A percentile compares a stretch with the other conserved stretches of the same genome.
These are phyloP conservation scores for Ischnus inquisitorius DNA, from an alignment of 2,888 invertebrate species.

Conservation along the genomic window DNA sequence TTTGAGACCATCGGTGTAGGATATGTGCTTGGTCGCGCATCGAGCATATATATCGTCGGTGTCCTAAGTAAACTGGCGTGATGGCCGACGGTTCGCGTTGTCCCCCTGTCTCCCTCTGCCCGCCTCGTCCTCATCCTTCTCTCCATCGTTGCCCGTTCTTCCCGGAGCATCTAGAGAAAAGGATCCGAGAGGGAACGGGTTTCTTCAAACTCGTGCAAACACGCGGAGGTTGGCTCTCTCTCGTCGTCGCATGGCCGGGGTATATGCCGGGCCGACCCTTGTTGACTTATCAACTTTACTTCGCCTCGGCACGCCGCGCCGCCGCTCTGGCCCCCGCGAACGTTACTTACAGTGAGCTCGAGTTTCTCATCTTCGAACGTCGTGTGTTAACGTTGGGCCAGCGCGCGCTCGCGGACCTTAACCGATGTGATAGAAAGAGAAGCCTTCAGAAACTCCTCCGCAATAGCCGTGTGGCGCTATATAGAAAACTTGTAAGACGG, in stretches of 20 bases:
- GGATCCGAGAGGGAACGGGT: slow-evolving; percentile 79
- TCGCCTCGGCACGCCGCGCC: slow-evolving; percentile 71
- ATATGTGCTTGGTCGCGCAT: slow-evolving; percentile 47
- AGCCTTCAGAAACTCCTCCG: slow-evolving; percentile 16
- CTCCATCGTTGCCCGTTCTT: slow-evolving; percentile 64
- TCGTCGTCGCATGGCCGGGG: slow-evolving; percentile 53
- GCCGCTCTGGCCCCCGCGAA: slow-evolving; percentile 5
- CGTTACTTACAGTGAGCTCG: slow-evolving; percentile 4
- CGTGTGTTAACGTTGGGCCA: slow-evolving; percentile 1
- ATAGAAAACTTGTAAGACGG: background rate
- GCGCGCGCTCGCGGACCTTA: background rate
- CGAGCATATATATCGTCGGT: slow-evolving; percentile 72
- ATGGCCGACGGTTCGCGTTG: slow-evolving; percentile 66
- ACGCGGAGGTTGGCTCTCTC: slow-evolving; percentile 69
- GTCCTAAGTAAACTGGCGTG: slow-evolving; percentile 80
- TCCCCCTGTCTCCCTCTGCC: slow-evolving; percentile 26
- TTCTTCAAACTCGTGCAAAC: slow-evolving; percentile 84
- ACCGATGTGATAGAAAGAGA: slow-evolving; percentile 5
- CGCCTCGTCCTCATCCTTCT: slow-evolving; percentile 30
- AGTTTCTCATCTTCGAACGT: slow-evolving; percentile 14
- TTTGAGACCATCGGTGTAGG: slow-evolving; percentile 69
- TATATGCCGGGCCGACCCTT: slow-evolving; percentile 76
- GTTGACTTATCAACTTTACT: slow-evolving; percentile 84
- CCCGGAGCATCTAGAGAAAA: slow-evolving; percentile 58
- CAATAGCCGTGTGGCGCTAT: slow-evolving; percentile 17